These are phyloP conservation scores for Melitaea cinxia DNA, from an alignment of 1,140 invertebrate genomes.

Conservation along the genomic window DNA sequence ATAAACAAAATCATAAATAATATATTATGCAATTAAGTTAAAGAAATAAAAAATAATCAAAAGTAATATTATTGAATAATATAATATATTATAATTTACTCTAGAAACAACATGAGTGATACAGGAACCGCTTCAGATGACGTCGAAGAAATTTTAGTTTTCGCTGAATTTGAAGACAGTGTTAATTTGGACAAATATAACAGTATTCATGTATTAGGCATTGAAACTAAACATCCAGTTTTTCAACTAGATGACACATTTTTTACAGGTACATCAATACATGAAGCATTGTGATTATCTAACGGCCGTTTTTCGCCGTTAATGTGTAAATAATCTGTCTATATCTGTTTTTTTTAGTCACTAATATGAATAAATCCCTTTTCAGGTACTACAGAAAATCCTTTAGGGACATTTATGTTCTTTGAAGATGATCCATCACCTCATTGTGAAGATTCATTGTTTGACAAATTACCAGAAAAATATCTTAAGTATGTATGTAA, in stretches of 20 bases:
- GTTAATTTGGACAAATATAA: constrained; percentile 66
- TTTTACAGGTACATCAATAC: constrained; percentile 64
- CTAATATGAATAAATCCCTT: too few species aligned
- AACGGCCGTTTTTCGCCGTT: too few species aligned
- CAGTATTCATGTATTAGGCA: constrained; percentile 68
- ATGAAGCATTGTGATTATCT: background rate
- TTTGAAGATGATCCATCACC: constrained; percentile 68
- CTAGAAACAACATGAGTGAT: constrained; percentile 9
- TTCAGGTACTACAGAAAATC: constrained; percentile 66
- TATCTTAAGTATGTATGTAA: constrained; percentile 70
- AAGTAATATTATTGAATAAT: too few species aligned
- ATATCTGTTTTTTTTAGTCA: too few species aligned
- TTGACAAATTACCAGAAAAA: constrained; percentile 71
- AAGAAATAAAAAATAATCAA: background rate
- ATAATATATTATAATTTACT: too few species aligned
- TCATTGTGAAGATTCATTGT: constrained; percentile 59
- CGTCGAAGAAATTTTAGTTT: constrained; percentile 71
- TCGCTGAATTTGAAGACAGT: constrained; percentile 65
- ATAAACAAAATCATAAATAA: too few species aligned
- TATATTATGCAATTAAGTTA: too few species aligned
- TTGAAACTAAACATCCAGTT: constrained; percentile 61
- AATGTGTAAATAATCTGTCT: too few species aligned
- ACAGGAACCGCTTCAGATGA: constrained; percentile 38
- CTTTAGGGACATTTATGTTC: constrained; percentile 76
- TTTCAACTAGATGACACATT: constrained; percentile 72